A percentile compares a stretch with the other conserved stretches of the same genome.
Evolutionary conservation across 2,888 invertebrate species (phyloP).

Genomic region (Ptilodon capucinus): DNA sequence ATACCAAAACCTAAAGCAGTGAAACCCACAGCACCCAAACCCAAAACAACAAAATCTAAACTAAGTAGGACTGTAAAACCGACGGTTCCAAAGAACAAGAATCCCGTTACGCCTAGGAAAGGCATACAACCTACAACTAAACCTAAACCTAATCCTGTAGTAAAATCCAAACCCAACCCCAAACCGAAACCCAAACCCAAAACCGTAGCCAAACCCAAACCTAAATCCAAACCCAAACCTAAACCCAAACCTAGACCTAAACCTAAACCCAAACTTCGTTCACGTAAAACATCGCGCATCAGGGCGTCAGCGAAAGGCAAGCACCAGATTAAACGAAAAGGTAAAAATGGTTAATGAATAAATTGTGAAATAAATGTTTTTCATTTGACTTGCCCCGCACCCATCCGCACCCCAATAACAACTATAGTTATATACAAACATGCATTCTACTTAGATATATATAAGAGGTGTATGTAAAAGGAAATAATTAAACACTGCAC

Average conservation of each 20-base stretch:
- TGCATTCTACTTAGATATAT: no score
- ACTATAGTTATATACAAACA: neutral
- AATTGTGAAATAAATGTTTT: conserved; percentile 15
- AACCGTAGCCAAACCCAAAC: conserved; percentile 1
- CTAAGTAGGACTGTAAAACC: no score
- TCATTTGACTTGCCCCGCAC: neutral
- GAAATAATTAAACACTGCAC: no score
- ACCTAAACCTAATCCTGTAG: no score
- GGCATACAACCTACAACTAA: neutral
- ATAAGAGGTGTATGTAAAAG: no score
- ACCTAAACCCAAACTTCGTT: neutral
- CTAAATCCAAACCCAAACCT: no score
- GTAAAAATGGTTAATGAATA: conserved; percentile 26
- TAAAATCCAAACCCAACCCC: neutral
- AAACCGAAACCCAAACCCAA: no score
- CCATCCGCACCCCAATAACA: neutral
- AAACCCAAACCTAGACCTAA: neutral
- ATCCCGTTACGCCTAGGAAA: neutral
- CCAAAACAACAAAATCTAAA: neutral
- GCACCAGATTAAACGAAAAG: conserved; percentile 10
- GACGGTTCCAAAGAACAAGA: neutral
- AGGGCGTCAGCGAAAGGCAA: neutral
- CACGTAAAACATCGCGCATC: conserved; percentile 1
- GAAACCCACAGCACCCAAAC: neutral
- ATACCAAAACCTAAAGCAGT: neutral